Base-by-base conservation (phyloP, 2,113 vertebrate species). In the Castor canadensis region DNA sequence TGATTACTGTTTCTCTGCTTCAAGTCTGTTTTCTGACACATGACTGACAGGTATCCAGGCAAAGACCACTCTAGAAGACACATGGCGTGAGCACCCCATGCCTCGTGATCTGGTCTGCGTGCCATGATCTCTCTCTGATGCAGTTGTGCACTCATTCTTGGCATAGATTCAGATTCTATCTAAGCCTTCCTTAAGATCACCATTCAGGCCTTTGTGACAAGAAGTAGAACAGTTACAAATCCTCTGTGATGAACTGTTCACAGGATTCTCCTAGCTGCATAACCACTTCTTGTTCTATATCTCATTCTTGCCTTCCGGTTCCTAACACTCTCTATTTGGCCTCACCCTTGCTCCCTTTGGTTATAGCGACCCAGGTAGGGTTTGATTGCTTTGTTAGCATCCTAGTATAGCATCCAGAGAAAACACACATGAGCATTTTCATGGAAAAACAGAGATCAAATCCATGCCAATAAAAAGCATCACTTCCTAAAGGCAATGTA, bases 191-290 rank as follows among this genome's bases (percentile, higher is more conserved):
- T 38, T 71, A 24, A 62, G 83, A 71, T 15, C 43, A 47, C 5
- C 24, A 19, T 0, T 0, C 12, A 26, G 19, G 9, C 4, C 19
- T 22, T 4, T 67, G 35, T 49, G 15, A 3, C 28, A 38, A 26
- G 30, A 1, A 10, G 17, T 69, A 67, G 4, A 30, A 9, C n/a
- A 76, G 52, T 24, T n/a, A 9, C 16, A 35, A 69, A 32, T 24
- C 9, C 24, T n/a, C 66, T 43, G 32, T 24, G 43, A 58, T 6
- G 3, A 26, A 26, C 40, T 35, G 32, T 22, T 13, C 0, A 28
- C 32, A 52, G 22, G 19, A n/a, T 24, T 38, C 19, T 24, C 6
- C 45, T 12, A 11, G 66, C 1, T 26, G n/a, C 15, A n/a, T 2
- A 35, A 45, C 8, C 16, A 1, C 12, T 30, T 72, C 16, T 10